These are phyloP conservation scores for Mantis religiosa DNA, from an alignment of 2,888 invertebrate species.

Conservation along the genomic window DNA sequence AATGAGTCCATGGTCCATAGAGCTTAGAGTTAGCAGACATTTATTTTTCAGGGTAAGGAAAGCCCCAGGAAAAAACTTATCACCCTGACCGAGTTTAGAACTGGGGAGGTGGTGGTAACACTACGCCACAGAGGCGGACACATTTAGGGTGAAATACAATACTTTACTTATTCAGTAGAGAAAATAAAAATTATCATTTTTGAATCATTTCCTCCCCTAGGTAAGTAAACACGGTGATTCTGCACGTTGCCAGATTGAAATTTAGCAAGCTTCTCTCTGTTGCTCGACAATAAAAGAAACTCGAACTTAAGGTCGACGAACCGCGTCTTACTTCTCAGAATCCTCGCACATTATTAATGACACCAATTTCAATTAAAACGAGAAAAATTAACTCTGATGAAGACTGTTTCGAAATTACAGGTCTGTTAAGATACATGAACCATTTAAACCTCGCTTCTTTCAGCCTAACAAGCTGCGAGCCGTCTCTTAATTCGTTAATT, in stretches of 20 bases:
- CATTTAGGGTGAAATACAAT: no score
- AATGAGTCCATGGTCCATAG: no score
- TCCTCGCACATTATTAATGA: background rate
- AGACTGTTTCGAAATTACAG: constrained; percentile 21
- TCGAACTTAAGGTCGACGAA: background rate
- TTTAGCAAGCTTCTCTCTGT: background rate
- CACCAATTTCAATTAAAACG: constrained; percentile 18
- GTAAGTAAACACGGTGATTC: background rate
- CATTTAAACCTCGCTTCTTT: background rate
- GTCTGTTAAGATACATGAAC: background rate
- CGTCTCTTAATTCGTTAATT: constrained; percentile 9
- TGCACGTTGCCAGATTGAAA: background rate
- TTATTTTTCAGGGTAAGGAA: no score
- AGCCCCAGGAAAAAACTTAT: no score
- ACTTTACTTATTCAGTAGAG: no score
- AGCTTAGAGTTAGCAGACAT: no score
- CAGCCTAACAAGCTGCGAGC: background rate
- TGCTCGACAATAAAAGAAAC: background rate
- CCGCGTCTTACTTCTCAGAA: background rate
- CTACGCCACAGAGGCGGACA: no score
- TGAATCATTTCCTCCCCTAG: no score
- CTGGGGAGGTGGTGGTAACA: no score
- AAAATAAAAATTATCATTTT: no score
- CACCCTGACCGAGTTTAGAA: no score
- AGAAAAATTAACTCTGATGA: background rate